Conservation (phyloP, 2,888 invertebrate genomes). For the Glaucopsyche alexis region DNA sequence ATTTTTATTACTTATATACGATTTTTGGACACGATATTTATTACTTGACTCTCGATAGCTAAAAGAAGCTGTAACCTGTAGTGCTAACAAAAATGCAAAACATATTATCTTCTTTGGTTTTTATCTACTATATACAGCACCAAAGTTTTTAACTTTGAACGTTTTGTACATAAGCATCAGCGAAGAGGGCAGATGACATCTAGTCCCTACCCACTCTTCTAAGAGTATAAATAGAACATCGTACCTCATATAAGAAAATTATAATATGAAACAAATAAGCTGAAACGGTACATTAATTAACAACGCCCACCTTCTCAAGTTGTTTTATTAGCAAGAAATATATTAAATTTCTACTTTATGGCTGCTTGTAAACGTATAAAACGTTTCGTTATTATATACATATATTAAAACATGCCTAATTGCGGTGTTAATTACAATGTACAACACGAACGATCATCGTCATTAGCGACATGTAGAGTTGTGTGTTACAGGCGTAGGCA, state of each 20-base stretch:
- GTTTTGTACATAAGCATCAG: background rate
- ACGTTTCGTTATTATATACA: constrained; percentile 6
- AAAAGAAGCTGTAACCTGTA: too few relatives aligned
- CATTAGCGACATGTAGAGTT: constrained; percentile 8
- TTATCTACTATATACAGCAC: too few relatives aligned
- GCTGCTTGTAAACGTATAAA: background rate
- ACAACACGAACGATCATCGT: background rate
- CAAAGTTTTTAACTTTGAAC: background rate
- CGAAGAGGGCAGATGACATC: background rate
- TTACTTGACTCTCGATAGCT: too few relatives aligned
- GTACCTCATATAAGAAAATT: constrained; percentile 1
- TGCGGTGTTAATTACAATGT: constrained; percentile 2
- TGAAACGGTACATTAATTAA: constrained; percentile 11
- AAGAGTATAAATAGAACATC: constrained; percentile 4
- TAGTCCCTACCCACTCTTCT: background rate
- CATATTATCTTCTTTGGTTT: too few relatives aligned
- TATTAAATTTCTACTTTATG: constrained; percentile 23
- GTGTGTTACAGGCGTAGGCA: constrained; percentile 31
- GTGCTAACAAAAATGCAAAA: too few relatives aligned
- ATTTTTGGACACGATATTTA: too few relatives aligned
- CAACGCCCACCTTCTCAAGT: background rate
- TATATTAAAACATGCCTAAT: constrained; percentile 11
- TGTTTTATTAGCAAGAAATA: constrained; percentile 16
- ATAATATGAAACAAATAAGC: constrained; percentile 1
- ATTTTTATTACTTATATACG: background rate